phyloP scores from a whole-genome alignment of 2,113 vertebrate species.

The Aphyosemion australe region DNA sequence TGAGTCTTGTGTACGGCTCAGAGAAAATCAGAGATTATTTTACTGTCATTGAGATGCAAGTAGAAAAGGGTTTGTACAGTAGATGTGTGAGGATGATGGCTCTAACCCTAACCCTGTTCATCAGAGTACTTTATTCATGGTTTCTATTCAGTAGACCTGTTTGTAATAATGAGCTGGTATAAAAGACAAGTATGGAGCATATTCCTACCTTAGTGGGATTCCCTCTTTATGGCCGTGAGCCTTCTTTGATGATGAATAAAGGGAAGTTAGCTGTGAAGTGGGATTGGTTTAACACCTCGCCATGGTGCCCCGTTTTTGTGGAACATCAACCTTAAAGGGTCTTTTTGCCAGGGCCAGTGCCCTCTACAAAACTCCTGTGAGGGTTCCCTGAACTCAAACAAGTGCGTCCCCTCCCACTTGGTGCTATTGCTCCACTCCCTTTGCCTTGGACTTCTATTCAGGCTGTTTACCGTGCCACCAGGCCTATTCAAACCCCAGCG shows the following conservation, averaged over 20 bases:
- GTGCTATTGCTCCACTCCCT: slow-evolving; percentile 51
- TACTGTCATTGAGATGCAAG: too few species aligned
- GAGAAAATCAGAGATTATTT: too few species aligned
- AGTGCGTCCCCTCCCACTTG: slow-evolving; percentile 71
- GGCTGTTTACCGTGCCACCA: slow-evolving; percentile 67
- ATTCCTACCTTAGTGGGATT: neutral
- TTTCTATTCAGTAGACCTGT: neutral
- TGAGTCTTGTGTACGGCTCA: too few species aligned
- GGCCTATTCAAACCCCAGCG: slow-evolving; percentile 66
- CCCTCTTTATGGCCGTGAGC: slow-evolving; percentile 14
- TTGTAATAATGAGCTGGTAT: too few species aligned
- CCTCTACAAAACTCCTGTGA: slow-evolving; percentile 69
- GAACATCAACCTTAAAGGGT: slow-evolving; percentile 45
- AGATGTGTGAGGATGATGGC: too few species aligned
- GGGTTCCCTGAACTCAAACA: slow-evolving; percentile 74
- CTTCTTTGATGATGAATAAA: slow-evolving; percentile 58
- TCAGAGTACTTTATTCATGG: neutral
- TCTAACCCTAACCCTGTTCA: too few species aligned
- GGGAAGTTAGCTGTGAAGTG: slow-evolving; percentile 61
- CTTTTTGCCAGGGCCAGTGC: slow-evolving; percentile 58
- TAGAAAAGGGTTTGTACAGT: too few species aligned
- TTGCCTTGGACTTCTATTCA: slow-evolving; percentile 64
- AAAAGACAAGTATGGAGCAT: slow-evolving; percentile 7
- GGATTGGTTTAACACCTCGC: slow-evolving; percentile 68
- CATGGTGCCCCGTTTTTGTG: slow-evolving; percentile 42